Evolutionary conservation across 2,113 vertebrate genomes (phyloP).

Genomic region (Recurvirostra avosetta): DNA sequence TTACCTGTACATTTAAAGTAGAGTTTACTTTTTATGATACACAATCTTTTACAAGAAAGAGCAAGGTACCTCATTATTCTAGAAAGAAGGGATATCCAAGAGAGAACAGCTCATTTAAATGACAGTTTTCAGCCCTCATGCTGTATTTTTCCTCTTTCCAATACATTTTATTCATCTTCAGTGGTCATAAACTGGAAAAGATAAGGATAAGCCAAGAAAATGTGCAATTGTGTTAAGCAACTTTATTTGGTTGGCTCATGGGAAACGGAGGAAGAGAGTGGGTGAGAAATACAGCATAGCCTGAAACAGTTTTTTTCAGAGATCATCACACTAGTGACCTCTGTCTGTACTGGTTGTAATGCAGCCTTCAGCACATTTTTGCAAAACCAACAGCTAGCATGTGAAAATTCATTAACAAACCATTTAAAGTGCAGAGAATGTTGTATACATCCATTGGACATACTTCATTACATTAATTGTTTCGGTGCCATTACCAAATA

Average conservation of each 20-base stretch:
- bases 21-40: neutral
- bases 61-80: neutral
- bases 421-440: neutral
- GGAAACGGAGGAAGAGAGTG: neutral
- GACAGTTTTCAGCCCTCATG: neutral
- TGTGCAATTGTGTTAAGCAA: neutral
- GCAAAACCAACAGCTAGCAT: neutral
- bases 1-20: neutral
- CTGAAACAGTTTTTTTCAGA: neutral
- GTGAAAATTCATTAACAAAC: neutral
- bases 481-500: neutral
- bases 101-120: neutral
- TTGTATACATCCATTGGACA: fast-evolving
- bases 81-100: neutral
- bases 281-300: neutral
- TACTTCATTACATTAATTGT: neutral
- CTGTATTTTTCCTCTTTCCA: neutral
- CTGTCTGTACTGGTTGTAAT: neutral
- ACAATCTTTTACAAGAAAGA: neutral
- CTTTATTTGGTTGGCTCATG: neutral
- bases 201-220: neutral
- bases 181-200: neutral
- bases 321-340: neutral
- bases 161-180: neutral
- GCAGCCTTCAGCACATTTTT: neutral